Conservation (phyloP, 92 coral and sea anemone species). For the Phenganax subtilis region DNA sequence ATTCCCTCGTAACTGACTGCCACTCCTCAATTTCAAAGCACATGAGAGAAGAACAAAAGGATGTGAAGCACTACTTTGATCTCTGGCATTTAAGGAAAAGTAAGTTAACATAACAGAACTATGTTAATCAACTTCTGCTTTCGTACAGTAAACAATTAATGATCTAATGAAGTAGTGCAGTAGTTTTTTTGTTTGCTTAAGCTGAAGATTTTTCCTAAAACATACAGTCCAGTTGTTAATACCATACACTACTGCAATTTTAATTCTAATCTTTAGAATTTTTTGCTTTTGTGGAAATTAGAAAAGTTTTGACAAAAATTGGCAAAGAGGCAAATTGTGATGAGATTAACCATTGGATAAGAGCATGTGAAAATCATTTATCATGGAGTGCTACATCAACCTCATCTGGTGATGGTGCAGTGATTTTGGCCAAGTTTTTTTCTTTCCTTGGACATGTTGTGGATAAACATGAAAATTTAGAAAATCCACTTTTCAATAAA, state of each 20-base stretch:
- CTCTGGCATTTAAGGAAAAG: constrained; percentile 61
- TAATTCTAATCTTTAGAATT: not conserved
- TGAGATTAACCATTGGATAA: constrained; percentile 44
- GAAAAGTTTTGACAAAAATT: not conserved
- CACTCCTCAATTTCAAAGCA: constrained; percentile 47
- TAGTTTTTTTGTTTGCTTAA: too few species aligned
- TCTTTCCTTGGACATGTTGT: constrained; percentile 53
- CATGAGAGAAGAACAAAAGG: constrained; percentile 45
- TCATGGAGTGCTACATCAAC: constrained; percentile 18
- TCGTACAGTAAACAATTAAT: not conserved
- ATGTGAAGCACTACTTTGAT: constrained; percentile 63
- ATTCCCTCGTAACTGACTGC: constrained; percentile 53
- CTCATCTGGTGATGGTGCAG: constrained; percentile 13
- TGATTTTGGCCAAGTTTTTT: constrained; percentile 28
- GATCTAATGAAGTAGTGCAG: not conserved
- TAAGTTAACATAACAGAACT: constrained; percentile 12
- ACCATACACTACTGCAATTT: not conserved
- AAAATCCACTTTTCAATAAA: not conserved
- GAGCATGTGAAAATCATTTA: constrained; percentile 50
- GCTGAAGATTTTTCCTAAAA: too few species aligned
- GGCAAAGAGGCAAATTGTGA: constrained; percentile 16
- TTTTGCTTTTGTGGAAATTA: constrained; percentile 5
- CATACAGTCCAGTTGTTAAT: not conserved
- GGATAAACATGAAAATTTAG: constrained; percentile 18
- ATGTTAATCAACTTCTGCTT: not conserved